Evolutionary conservation across 1,140 invertebrate genomes (phyloP).

Genomic region (honey bee (Apis mellifera)): DNA sequence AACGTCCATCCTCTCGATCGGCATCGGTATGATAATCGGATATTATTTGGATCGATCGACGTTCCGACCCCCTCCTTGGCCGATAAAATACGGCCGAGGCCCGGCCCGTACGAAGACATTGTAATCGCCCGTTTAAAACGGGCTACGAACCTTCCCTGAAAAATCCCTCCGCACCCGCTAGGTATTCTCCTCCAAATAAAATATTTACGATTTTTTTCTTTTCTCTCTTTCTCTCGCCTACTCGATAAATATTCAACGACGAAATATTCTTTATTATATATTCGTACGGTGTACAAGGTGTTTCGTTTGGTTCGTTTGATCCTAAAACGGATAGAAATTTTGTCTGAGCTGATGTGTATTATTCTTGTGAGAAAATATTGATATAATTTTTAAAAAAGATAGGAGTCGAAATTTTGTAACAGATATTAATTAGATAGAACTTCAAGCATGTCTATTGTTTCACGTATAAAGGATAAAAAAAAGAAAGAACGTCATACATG

Average conservation of each 20-base stretch:
- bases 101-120: background rate
- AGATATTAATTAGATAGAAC: too few species aligned
- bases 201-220: background rate
- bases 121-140: constrained; percentile 21
- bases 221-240: background rate
- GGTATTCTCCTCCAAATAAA: background rate
- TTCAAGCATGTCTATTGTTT: too few species aligned
- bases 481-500: too few species aligned
- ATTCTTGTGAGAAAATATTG: too few species aligned
- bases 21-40: constrained; percentile 57
- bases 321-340: too few species aligned
- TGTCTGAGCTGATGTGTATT: too few species aligned
- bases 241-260: background rate
- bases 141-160: background rate
- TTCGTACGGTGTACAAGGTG: background rate
- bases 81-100: constrained; percentile 14
- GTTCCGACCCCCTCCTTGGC: background rate
- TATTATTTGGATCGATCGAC: constrained; percentile 61
- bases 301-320: too few species aligned
- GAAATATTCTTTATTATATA: background rate
- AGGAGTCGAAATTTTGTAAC: too few species aligned
- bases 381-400: too few species aligned
- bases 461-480: too few species aligned
- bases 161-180: background rate
- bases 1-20: constrained; percentile 3